A percentile compares a stretch with the other conserved stretches of the same genome.
phyloP scores from a whole-genome alignment of 2,888 invertebrate genomes.

The Arge pagana region DNA sequence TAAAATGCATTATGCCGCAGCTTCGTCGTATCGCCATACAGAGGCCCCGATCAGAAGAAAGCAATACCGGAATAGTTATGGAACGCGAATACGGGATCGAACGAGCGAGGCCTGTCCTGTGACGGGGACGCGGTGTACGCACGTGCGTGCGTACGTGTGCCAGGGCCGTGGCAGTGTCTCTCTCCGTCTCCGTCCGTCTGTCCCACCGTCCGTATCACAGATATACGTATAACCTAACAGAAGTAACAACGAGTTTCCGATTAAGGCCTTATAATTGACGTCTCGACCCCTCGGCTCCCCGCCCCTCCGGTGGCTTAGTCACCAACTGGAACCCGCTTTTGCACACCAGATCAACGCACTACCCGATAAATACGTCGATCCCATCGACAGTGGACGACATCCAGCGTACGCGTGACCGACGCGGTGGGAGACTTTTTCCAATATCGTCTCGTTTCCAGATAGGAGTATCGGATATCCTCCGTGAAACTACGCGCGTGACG shows the following conservation, averaged over 20 bases:
- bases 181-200: neutral
- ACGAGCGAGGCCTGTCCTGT: neutral
- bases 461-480: too few species aligned
- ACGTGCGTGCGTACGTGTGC: constrained; percentile 33
- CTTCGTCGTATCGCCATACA: constrained; percentile 12
- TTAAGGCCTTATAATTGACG: constrained; percentile 57
- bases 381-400: too few species aligned
- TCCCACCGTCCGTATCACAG: constrained; percentile 8
- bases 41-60: constrained; percentile 17
- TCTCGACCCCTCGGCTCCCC: constrained; percentile 41
- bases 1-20: neutral
- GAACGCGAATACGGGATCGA: constrained; percentile 9
- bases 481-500: too few species aligned
- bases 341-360: constrained; percentile 50
- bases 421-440: too few species aligned
- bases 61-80: constrained; percentile 17
- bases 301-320: constrained; percentile 47
- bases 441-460: too few species aligned
- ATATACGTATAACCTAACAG: constrained; percentile 47
- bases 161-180: neutral
- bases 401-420: too few species aligned
- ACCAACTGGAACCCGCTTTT: constrained; percentile 46
- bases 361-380: constrained; percentile 33
- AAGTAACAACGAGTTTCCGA: constrained; percentile 57
- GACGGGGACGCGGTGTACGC: neutral